Percentiles rank a stretch among this genome's conserved stretches.
Evolutionary conservation across 2,113 vertebrate species (phyloP).

Genomic region (Phoxinus phoxinus): DNA sequence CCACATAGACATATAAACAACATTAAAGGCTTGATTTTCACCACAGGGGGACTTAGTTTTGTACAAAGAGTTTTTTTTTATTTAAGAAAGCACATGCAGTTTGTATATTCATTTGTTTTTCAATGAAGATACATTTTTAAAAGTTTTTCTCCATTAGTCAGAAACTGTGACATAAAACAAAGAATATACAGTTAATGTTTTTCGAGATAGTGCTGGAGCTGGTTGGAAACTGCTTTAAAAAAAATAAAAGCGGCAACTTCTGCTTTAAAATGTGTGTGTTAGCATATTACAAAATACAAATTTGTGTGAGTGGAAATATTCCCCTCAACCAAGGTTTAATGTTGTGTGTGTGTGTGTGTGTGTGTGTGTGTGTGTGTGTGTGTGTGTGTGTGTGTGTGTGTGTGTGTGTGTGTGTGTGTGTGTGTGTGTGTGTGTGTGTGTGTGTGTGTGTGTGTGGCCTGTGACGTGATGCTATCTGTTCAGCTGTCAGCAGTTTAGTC

Average conservation of each 20-base stretch:
- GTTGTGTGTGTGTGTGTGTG: neutral
- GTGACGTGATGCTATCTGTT: constrained; percentile 58
- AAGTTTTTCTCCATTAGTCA: neutral
- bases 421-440: constrained; percentile 10
- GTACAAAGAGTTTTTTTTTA: neutral
- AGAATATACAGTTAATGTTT: neutral
- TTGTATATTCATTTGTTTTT: neutral
- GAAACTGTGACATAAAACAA: neutral
- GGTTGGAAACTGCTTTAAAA: neutral
- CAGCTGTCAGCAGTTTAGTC: constrained; percentile 68
- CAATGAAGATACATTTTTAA: neutral
- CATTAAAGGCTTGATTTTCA: too few species aligned
- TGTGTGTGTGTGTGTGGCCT: constrained; percentile 21
- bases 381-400: neutral
- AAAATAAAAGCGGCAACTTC: neutral
- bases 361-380: too few species aligned
- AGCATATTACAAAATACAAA: neutral
- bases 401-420: constrained; percentile 1
- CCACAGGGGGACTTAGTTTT: neutral
- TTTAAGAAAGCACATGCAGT: neutral
- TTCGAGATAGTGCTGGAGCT: too few species aligned
- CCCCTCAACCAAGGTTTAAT: neutral
- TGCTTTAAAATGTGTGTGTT: neutral
- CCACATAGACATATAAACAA: too few species aligned
- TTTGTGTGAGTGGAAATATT: neutral